Base-by-base conservation (phyloP, 2,888 invertebrate genomes). In the Hydrotaea cyrtoneurina region DNA sequence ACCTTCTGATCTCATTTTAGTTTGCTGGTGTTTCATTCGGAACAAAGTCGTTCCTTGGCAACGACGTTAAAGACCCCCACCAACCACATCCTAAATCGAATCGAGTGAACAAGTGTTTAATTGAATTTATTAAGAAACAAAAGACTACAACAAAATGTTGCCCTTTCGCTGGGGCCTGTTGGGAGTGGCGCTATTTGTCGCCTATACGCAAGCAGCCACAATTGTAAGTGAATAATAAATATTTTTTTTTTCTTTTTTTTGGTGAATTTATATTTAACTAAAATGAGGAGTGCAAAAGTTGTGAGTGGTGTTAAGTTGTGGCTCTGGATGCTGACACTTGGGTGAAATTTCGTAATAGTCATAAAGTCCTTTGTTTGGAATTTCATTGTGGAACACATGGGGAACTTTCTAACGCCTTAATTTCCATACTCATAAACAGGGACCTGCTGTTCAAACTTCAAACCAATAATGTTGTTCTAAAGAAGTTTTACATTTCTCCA, bases 81-180 rank as follows among this genome's bases (percentile, higher is more conserved):
- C 26, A 46, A 13, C 31, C 26, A 46, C 85, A 71, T 31, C 53
- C 53, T 69, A 75, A 86, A 71, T 46, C 53, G 69, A 78, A 73
- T 72, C 59, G 72, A 53, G 31, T 66, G 77, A 62, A 69, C 74
- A 79, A 80, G 80, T 80, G 73, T 39, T 78, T 59, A 74, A 74
- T 66, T 71, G 36, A 31, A 50, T 43, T 43, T 19, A 59, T 64
- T 59, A 55, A 10, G 31, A 69, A 62, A 11, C n/a, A 62, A 75
- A 19, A n/a, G 0, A 57, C 7, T 50, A 82, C 87, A 19, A 19
- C 43, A 81, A 89, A 87, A 92, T 92, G 92, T 87, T 90, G 90
- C 89, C 91, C 91, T 88, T 90, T 86, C 88, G 88, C 85, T 91
- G 91, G 92, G 91, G 89, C 87, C 87, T 90, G 78, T 80, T 92